Evolutionary conservation across 2,797 vertebrate genomes (phyloP).

Genomic region (Galagoides demidoff): DNA sequence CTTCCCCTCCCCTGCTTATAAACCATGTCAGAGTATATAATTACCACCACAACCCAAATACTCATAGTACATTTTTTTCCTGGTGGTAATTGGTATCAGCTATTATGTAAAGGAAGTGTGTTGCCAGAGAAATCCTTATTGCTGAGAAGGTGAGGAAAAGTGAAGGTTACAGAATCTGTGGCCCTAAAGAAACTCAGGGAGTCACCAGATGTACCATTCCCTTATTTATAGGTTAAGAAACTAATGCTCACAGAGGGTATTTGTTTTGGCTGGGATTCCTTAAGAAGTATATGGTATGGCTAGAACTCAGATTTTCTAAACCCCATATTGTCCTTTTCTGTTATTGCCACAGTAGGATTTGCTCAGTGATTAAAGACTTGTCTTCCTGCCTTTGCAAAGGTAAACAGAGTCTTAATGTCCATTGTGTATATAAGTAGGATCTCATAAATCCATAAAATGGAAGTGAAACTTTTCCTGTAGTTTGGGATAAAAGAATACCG

Average conservation of each 20-base stretch:
- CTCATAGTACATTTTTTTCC: not conserved
- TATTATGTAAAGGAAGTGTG: conserved; percentile 7
- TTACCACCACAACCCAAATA: not conserved
- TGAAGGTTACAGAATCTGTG: not conserved
- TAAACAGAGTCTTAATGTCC: not conserved
- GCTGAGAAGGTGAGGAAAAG: not conserved
- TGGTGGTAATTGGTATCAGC: not conserved
- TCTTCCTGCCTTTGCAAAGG: conserved; percentile 16
- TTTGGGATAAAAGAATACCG: not conserved
- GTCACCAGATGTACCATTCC: not conserved
- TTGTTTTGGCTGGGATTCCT: conserved; percentile 15
- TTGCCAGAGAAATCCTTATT: not conserved
- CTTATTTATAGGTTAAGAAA: conserved; percentile 46
- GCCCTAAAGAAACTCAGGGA: not conserved
- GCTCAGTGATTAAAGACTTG: conserved; percentile 32
- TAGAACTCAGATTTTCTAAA: conserved; percentile 49
- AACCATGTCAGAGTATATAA: not conserved
- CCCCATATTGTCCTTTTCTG: not conserved
- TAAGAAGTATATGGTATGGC: not conserved
- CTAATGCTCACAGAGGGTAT: not conserved
- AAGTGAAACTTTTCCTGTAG: not conserved
- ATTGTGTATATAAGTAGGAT: not conserved
- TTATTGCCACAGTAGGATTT: conserved; percentile 41
- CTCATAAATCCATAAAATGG: conserved; percentile 25
- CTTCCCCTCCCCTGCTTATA: not conserved